Evolutionary conservation across 1,140 invertebrate genomes (phyloP), one percentile per base, ranked within the genome.

Genomic region (Caenorhabditis remanei): DNA sequence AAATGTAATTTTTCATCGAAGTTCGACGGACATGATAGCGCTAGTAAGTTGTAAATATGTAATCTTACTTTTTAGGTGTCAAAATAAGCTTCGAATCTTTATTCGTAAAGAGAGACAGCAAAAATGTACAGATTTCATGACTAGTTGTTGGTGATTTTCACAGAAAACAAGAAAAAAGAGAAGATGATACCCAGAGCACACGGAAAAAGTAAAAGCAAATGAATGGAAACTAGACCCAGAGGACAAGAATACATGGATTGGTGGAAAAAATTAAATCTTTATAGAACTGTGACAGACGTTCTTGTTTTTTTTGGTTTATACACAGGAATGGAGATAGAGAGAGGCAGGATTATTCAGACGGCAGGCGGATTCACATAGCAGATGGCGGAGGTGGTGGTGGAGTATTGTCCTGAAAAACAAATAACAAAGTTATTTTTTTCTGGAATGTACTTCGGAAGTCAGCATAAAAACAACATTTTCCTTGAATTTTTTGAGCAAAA

Each of bases 181-280:
- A 24, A 50, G 46, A 21, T 16, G 46, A 46, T 79, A 79, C 71
- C 71, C 71, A 79, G 19, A 50, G 43, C 71, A 53, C 71, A 50
- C 13, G 71, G 61, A 21, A 71, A 53, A 79, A 79, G 7, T 79
- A 79, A 79, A 79, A 79, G 71, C 71, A 79, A 32, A 50, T 79
- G 71, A 79, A 79, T 79, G 71, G n/a, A 24, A 53, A 19, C 16
- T 19, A 11, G 46, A 79, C 71, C 43, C 46, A 79, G 41, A n/a
- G n/a, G 67, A 71, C 0, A 32, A 41, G 65, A 46, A 5, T 32
- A 32, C 32, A 32, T 32, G 32, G 32, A 32, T 32, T 32, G 32
- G 61, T 63, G 9, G 8, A 24, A 11, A 32, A 21, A 53, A 53
- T 0, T 53, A 3, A 5, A 32, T 63, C 11, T 40, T 13, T 14